phyloP scores from a whole-genome alignment of 2,797 vertebrate species.

The Catharus ustulatus region DNA sequence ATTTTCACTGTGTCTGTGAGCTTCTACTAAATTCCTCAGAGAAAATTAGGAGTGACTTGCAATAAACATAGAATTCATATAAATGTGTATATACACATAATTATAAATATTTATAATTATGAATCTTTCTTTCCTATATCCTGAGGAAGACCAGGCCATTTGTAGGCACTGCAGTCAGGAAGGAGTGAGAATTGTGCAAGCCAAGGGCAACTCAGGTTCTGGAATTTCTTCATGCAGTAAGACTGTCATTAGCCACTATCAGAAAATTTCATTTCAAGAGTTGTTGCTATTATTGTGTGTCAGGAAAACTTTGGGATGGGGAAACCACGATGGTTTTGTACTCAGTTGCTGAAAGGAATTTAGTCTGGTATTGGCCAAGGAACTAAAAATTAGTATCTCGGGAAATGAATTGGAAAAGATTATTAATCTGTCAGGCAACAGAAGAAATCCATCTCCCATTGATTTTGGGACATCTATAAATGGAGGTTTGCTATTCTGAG shows the following conservation, averaged over 20 bases:
- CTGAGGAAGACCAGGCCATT: neutral
- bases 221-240: neutral
- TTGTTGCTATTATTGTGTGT: neutral
- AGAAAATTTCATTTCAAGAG: neutral
- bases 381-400: neutral
- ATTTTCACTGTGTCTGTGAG: neutral
- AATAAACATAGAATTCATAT: neutral
- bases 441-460: neutral
- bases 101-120: neutral
- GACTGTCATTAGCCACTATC: neutral
- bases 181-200: neutral
- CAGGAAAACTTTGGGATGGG: neutral
- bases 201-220: neutral
- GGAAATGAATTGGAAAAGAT: neutral
- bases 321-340: neutral
- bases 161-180: neutral
- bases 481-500: neutral
- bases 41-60: neutral
- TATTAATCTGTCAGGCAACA: neutral
- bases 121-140: neutral
- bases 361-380: neutral
- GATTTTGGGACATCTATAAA: neutral
- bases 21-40: neutral
- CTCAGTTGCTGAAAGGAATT: neutral
- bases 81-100: neutral